A percentile compares a stretch with the other conserved stretches of the same genome.
Conservation (phyloP, 2,797 vertebrate genomes). For the Loriculus beryllinus region DNA sequence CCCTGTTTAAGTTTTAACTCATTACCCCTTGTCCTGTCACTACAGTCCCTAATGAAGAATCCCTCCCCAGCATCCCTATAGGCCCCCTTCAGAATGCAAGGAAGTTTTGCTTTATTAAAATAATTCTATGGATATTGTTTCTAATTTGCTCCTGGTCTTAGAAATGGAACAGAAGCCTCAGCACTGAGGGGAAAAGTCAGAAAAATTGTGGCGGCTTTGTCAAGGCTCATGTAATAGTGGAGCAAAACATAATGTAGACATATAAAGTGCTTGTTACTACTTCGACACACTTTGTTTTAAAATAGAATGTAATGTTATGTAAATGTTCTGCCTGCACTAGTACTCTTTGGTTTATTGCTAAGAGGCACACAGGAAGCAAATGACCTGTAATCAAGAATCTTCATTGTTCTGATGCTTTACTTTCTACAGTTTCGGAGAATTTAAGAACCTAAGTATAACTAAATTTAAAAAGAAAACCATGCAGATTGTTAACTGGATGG, state of each 20-base stretch:
- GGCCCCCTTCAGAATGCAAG: not conserved
- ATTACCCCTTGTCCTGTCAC: too few relatives aligned
- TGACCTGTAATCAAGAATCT: not conserved
- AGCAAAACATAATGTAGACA: not conserved
- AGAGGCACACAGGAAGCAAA: not conserved
- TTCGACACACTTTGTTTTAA: not conserved
- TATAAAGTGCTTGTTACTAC: not conserved
- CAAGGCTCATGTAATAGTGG: not conserved
- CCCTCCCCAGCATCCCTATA: too few relatives aligned
- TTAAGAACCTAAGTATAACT: not conserved
- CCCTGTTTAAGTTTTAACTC: too few relatives aligned
- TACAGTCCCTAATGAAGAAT: too few relatives aligned
- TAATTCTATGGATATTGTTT: not conserved
- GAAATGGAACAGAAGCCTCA: not conserved
- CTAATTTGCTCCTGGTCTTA: not conserved
- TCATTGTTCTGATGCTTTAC: not conserved
- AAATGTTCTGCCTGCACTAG: not conserved
- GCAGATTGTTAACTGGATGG: constrained; percentile 48
- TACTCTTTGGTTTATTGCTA: not conserved
- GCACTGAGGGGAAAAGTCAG: too few relatives aligned
- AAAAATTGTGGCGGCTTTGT: not conserved
- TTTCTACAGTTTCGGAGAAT: not conserved
- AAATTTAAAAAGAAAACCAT: not conserved
- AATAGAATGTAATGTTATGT: not conserved
- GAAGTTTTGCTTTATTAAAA: not conserved